Conservation (phyloP, 1,140 invertebrate species). For the Steinernema khuongi region DNA sequence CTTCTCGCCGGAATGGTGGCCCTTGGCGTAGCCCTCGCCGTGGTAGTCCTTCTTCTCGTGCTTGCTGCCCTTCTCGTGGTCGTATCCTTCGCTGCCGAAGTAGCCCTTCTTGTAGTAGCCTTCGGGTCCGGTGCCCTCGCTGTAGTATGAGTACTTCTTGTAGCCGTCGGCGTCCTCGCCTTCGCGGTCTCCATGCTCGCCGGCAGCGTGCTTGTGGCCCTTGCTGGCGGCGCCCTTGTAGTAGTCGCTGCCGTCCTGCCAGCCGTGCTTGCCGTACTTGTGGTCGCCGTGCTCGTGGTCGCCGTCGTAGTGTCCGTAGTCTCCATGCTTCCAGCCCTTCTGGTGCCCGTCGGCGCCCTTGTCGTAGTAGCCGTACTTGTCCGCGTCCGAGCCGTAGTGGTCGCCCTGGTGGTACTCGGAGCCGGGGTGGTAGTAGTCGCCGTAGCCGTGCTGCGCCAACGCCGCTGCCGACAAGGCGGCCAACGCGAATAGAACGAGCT, state of each 20-base stretch:
- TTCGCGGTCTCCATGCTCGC: neutral
- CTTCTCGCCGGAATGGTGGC: conserved; percentile 15
- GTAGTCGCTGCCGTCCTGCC: neutral
- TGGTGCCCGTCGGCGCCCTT: neutral
- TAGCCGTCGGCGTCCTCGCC: neutral
- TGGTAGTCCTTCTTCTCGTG: conserved; percentile 2
- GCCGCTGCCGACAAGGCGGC: neutral
- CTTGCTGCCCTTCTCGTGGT: neutral
- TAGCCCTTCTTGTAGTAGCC: conserved; percentile 20
- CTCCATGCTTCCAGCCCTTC: neutral
- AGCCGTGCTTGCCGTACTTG: conserved; percentile 16
- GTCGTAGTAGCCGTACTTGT: conserved; percentile 18
- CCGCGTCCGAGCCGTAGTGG: neutral
- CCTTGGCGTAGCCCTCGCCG: neutral
- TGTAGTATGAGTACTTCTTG: conserved; percentile 28
- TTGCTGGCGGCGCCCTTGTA: neutral
- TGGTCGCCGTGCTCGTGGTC: conserved; percentile 1
- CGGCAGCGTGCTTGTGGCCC: neutral
- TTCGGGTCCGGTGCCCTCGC: conserved; percentile 11
- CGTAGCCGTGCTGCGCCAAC: neutral
- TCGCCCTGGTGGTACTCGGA: neutral
- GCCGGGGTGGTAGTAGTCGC: neutral
- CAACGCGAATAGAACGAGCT: neutral
- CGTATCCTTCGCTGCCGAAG: conserved; percentile 18
- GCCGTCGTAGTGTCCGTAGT: conserved; percentile 19